Conservation (phyloP, 2,113 vertebrate genomes). For the Rhinoptilus africanus region DNA sequence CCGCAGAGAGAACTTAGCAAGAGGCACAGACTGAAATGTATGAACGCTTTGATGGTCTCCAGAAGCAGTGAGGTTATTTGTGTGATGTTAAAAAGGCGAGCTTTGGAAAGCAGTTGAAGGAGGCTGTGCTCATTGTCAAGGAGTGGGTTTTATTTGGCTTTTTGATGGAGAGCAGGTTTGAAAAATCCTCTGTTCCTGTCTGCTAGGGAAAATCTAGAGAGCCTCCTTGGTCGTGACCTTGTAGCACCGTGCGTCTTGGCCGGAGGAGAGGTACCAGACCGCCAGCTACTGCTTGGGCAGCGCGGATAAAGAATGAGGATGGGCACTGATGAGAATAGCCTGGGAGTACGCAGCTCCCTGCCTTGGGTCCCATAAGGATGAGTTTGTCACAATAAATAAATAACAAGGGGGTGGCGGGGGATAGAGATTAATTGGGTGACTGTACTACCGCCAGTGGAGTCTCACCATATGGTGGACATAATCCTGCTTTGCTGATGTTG, state of each 20-base stretch:
- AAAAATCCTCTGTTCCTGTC: neutral
- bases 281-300: neutral
- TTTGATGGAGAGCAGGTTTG: neutral
- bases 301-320: neutral
- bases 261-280: neutral
- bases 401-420: conserved; percentile 38
- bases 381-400: conserved; percentile 66
- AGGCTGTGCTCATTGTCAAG: neutral
- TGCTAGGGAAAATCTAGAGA: neutral
- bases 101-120: neutral
- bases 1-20: neutral
- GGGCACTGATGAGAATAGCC: neutral
- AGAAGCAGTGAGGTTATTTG: neutral
- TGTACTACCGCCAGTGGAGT: conserved; percentile 26
- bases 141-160: neutral
- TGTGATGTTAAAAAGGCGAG: neutral
- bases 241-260: neutral
- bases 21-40: neutral
- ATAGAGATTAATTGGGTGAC: conserved; percentile 60
- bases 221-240: conserved; percentile 42
- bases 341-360: neutral
- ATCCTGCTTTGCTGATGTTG: conserved; percentile 28
- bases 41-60: neutral
- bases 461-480: conserved; percentile 61
- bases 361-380: conserved; percentile 39